Base-by-base conservation (phyloP, 2,113 vertebrate genomes). In the Callipepla californica region DNA sequence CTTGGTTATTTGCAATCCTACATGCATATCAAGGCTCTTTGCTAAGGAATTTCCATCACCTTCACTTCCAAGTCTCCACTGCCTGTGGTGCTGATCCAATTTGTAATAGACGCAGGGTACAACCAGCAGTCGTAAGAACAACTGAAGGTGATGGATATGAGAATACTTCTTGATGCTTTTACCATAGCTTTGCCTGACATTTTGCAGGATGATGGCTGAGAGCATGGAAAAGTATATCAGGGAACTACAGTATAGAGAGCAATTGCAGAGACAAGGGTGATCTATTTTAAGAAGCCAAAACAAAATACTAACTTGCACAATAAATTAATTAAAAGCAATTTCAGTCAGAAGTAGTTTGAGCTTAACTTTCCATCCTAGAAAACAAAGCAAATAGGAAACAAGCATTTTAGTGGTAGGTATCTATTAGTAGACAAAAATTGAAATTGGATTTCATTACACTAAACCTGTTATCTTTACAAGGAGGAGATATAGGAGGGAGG, bases 31-130 rank as follows among this genome's bases (percentile, higher is more conserved):
- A 42, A 85, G 67, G 42, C 13, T 42, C 36, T 55, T 26, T 22
- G 67, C 58, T 63, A 76, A 50, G 45, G 48, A 62, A 80, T 69
- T 87, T 68, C 48, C 45, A 76, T 18, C 34, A n/a, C 50, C 22
- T 79, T 65, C 1, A 0, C 45, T 73, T 80, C n/a, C 16, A 79
- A 73, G 55, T 13, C 74, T 82, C 45, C 5, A 9, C 67, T 61
- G 59, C 45, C 36, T 65, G 45, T 0, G 0, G 62, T 74, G 45
- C 53, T 51, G 48, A 75, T 40, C 0, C 8, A 38, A 32, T 83
- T 83, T 80, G 63, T 42, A 57, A 47, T 5, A 91, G 11, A 26
- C 9, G 50, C 25, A 23, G 23, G 32, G 13, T 58, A 72, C 61
- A 75, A 68, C 23, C 26, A 66, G 57, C 51, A 57, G 36, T 51